Evolutionary conservation across 2,797 vertebrate species (phyloP), one percentile per base, ranked within the genome.

Genomic region (Tarsius wallacei): DNA sequence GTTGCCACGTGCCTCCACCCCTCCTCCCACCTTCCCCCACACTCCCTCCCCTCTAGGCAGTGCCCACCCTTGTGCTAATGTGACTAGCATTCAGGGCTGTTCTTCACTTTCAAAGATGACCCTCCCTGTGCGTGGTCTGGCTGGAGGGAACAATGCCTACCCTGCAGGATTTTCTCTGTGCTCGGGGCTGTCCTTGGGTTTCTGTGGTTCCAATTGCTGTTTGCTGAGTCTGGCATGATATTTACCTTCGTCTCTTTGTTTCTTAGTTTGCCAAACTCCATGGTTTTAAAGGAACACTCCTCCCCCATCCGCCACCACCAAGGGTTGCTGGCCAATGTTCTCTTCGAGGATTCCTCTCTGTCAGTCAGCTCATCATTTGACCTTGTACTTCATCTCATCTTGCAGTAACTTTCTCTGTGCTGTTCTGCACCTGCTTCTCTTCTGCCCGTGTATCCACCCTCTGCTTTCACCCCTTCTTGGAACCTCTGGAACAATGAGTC

Each of bases 151-250:
- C 86, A 95, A 94, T 85, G 88, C 88, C 78, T 95, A 70, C 57
- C 49, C 90, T 93, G 95, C 88, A 96, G n/a, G 12, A 94, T 97
- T 96, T 93, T 89, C 82, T 93, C 92, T 42, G 14, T 0, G 5
- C 73, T 89, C 91, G 87, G 93, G 76, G 70, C 33, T 94, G 91
- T 84, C 93, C 88, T 92, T 81, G 92, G 71, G 36, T 6, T 91
- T 88, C 87, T 92, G 31, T 87, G n/a, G 2, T 78, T 74, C 89
- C 90, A 91, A 87, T 78, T 90, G 51, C 82, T 93, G 49, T 96
- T 96, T 96, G 82, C 97, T 91, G 81, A 97, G 68, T 70, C 77
- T 93, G 74, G 49, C 47, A 63, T 90, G 47, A 82, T 90, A 80
- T 85, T 77, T 51, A 77, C 78, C 42, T 97, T 76, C 80, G 9